Evolutionary conservation across 2,888 invertebrate genomes (phyloP).

Genomic region (Ornithoptera priamus): DNA sequence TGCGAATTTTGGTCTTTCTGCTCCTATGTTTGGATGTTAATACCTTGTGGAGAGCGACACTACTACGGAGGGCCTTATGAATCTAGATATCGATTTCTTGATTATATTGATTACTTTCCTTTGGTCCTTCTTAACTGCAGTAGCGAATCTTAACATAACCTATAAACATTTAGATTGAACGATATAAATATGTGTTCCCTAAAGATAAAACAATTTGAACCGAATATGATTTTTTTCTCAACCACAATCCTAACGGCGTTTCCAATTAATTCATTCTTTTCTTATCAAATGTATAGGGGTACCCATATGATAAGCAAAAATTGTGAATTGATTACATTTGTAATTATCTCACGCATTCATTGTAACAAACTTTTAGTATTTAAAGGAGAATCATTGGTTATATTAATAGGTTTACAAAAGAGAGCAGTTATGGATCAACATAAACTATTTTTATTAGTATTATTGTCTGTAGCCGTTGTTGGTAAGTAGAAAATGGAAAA

Average conservation of each 20-base stretch:
- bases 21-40: too few species aligned
- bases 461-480: background rate
- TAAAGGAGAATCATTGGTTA: constrained; percentile 5
- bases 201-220: background rate
- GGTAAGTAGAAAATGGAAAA: constrained; percentile 5
- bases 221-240: background rate
- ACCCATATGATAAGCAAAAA: constrained; percentile 8
- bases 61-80: too few species aligned
- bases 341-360: constrained; percentile 3
- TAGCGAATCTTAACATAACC: too few species aligned
- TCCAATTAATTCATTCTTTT: constrained; percentile 10
- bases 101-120: too few species aligned
- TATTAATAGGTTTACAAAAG: background rate
- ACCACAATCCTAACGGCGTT: background rate
- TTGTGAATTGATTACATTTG: constrained; percentile 15
- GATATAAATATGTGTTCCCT: background rate
- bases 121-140: too few species aligned
- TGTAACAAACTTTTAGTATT: constrained; percentile 12
- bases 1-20: too few species aligned
- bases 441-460: background rate
- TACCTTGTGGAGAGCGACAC: too few species aligned
- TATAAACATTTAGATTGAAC: too few species aligned
- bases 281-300: background rate
- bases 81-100: too few species aligned
- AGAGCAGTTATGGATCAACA: constrained; percentile 6